Percentiles rank a stretch among this genome's conserved stretches.
These are phyloP conservation scores for Eupithecia pulchellata DNA, from an alignment of 2,888 invertebrate genomes.

Conservation along the genomic window DNA sequence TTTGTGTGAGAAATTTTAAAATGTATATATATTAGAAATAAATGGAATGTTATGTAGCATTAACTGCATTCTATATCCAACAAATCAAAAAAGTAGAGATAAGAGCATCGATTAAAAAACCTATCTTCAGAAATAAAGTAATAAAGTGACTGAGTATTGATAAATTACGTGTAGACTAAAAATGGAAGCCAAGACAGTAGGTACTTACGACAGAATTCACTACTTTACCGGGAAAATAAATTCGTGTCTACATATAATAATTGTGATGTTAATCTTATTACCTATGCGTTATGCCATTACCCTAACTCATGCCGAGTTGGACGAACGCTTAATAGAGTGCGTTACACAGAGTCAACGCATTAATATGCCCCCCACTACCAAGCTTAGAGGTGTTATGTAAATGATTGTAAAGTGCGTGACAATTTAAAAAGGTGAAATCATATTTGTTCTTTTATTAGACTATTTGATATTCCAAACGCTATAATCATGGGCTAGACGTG, in stretches of 20 bases:
- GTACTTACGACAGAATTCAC: too few species aligned
- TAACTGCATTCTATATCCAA: not conserved
- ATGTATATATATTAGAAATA: not conserved
- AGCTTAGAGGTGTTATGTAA: conserved; percentile 71
- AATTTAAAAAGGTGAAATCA: conserved; percentile 48
- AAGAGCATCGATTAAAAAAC: too few species aligned
- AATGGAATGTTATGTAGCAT: not conserved
- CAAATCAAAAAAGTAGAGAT: too few species aligned
- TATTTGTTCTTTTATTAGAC: conserved; percentile 13
- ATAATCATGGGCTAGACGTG: not conserved
- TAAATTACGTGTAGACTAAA: too few species aligned
- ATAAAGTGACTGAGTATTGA: too few species aligned
- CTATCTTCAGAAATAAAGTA: too few species aligned
- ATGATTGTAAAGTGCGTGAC: conserved; percentile 60
- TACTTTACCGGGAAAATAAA: too few species aligned
- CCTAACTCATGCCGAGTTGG: conserved; percentile 68
- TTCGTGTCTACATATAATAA: too few species aligned
- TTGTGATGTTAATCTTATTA: not conserved
- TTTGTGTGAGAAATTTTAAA: not conserved
- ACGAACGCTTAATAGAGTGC: conserved; percentile 74
- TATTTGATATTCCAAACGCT: conserved; percentile 6
- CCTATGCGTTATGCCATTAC: conserved; percentile 11
- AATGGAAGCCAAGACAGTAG: too few species aligned
- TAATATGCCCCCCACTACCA: conserved; percentile 70
- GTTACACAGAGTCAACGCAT: conserved; percentile 80